A percentile compares a stretch with the other conserved stretches of the same genome.
Conservation (phyloP, 2,888 invertebrate genomes). For the Nasonia oneida region DNA sequence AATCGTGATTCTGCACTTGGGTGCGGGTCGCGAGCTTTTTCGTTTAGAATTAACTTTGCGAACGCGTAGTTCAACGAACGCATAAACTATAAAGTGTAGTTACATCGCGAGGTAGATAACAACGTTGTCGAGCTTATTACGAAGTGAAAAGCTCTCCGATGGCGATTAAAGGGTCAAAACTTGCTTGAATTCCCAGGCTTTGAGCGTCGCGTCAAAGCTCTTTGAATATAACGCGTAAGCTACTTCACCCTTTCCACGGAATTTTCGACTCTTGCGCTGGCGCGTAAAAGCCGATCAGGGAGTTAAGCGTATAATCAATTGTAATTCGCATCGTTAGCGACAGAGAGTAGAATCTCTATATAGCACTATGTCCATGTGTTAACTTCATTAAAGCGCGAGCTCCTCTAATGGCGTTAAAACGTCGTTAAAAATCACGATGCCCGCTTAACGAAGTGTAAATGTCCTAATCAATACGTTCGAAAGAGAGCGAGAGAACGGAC, state of each 20-base stretch:
- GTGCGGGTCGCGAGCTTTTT: too few species aligned
- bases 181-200: not conserved
- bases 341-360: not conserved
- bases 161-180: not conserved
- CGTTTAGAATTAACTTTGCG: too few species aligned
- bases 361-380: not conserved
- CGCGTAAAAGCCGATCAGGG: not conserved
- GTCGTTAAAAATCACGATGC: not conserved
- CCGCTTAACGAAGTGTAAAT: not conserved
- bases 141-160: not conserved
- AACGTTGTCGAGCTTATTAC: not conserved
- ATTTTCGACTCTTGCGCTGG: not conserved
- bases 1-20: too few species aligned
- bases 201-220: not conserved
- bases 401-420: not conserved
- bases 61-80: too few species aligned
- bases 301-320: not conserved
- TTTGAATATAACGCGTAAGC: not conserved
- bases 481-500: not conserved
- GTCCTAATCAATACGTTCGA: not conserved
- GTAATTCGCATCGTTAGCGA: not conserved
- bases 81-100: too few species aligned
- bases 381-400: not conserved
- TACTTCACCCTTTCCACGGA: not conserved
- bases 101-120: too few species aligned